These are phyloP conservation scores for Latrodectus hesperus DNA, from an alignment of 2,888 invertebrate genomes.

Conservation along the genomic window DNA sequence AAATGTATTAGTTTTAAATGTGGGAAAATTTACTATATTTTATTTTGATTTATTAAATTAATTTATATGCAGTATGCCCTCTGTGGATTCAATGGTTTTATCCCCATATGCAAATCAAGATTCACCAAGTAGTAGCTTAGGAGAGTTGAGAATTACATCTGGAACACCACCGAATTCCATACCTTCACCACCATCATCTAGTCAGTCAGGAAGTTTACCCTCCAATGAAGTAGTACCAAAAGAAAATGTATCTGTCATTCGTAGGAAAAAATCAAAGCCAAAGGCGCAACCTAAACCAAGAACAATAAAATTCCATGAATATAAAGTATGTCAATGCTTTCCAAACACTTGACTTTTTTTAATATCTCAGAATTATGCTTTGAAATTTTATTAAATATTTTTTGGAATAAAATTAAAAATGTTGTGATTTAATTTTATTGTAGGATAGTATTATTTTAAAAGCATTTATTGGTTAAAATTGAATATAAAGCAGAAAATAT, in stretches of 20 bases:
- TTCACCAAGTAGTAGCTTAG: conserved; percentile 52
- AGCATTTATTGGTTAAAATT: too few relatives aligned
- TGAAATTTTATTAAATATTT: background rate
- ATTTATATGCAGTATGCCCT: conserved; percentile 49
- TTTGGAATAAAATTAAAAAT: too few relatives aligned
- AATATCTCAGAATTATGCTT: background rate
- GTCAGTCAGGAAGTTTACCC: conserved; percentile 30
- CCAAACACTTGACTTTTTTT: background rate
- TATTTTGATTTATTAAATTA: too few relatives aligned
- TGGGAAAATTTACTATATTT: too few relatives aligned
- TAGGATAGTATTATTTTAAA: too few relatives aligned
- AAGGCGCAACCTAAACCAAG: conserved; percentile 87
- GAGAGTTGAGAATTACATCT: conserved; percentile 45
- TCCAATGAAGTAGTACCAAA: conserved; percentile 36
- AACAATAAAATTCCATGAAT: conserved; percentile 97
- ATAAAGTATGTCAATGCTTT: conserved; percentile 79
- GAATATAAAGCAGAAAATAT: too few relatives aligned
- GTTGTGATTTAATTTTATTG: too few relatives aligned
- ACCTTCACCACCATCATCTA: conserved; percentile 40
- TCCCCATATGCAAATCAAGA: conserved; percentile 61
- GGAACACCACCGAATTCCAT: conserved; percentile 32
- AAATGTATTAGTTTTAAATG: too few relatives aligned
- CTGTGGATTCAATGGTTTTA: conserved; percentile 55
- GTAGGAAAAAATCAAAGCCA: conserved; percentile 85
- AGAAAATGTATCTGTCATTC: conserved; percentile 55